Conservation (phyloP, 2,888 invertebrate genomes). For the Cryptosula pallasiana region DNA sequence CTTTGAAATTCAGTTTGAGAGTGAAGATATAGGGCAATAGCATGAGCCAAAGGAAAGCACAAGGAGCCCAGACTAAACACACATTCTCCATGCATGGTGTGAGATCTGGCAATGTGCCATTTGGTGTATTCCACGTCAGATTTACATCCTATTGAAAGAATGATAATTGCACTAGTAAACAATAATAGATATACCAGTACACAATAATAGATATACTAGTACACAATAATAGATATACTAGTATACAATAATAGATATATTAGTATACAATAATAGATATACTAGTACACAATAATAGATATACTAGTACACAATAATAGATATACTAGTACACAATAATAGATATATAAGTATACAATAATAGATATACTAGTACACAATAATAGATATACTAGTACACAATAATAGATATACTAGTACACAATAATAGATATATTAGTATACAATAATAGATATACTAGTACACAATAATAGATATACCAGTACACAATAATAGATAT, state of each 20-base stretch:
- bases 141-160: constrained; percentile 7
- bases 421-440: no score
- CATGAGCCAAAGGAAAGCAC: neutral
- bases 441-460: no score
- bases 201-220: neutral
- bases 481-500: neutral
- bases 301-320: no score
- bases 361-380: no score
- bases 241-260: no score
- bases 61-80: constrained; percentile 6
- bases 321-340: neutral
- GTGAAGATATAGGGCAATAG: neutral
- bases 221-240: no score
- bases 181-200: neutral
- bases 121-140: constrained; percentile 8
- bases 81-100: constrained; percentile 18
- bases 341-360: neutral
- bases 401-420: no score
- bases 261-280: no score
- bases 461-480: neutral
- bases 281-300: no score
- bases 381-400: no score
- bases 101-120: constrained; percentile 1
- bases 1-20: neutral
- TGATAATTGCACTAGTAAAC: neutral